Percentiles rank a stretch among this genome's conserved stretches.
Conservation (phyloP, 2,113 vertebrate genomes). For the Ptyas mucosa region DNA sequence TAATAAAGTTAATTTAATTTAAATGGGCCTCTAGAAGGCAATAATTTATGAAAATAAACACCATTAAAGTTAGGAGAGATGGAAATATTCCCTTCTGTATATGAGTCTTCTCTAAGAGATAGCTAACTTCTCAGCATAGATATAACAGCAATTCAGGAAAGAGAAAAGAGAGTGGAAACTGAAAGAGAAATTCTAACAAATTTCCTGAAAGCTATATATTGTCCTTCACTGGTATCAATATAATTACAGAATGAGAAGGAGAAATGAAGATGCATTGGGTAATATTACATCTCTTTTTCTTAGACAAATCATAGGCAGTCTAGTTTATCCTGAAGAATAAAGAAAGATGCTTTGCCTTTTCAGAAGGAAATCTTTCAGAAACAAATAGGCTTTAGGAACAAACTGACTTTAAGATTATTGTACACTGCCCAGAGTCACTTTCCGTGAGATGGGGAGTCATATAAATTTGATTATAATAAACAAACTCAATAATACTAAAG, state of each 20-base stretch:
- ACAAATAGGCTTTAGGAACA: not conserved
- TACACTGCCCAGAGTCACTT: not conserved
- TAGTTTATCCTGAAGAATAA: not conserved
- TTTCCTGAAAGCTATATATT: not conserved
- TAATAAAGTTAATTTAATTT: not conserved
- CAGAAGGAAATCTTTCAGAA: not conserved
- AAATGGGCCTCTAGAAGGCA: not conserved
- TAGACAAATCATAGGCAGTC: not conserved
- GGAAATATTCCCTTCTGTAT: not conserved
- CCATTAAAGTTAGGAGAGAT: not conserved
- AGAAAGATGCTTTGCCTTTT: not conserved
- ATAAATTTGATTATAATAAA: not conserved
- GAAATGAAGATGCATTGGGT: not conserved
- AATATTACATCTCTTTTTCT: not conserved
- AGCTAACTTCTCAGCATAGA: not conserved
- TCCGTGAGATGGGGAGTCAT: not conserved
- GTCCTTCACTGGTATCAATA: not conserved
- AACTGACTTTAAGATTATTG: not conserved
- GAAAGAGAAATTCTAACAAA: not conserved
- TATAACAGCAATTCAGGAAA: not conserved
- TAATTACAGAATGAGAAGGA: not conserved
- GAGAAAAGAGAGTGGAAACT: not conserved
- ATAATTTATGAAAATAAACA: not conserved
- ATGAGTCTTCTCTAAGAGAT: not conserved
- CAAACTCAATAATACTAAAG: not conserved